phyloP scores from a whole-genome alignment of 2,797 vertebrate species.

The Macropodus opercularis region DNA sequence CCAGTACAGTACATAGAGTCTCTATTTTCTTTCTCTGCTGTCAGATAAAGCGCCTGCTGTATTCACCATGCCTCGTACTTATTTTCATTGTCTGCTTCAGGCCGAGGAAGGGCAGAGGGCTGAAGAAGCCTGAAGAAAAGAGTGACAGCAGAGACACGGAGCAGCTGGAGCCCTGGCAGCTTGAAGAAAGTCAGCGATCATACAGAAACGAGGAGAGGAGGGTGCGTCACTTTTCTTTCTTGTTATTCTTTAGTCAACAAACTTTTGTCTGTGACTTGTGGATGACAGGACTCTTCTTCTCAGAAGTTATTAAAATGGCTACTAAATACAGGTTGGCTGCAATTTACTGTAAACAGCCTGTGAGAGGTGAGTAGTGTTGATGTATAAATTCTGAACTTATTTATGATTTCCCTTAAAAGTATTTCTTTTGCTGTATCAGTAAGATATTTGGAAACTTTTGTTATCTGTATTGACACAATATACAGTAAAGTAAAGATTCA shows the following conservation, averaged over 20 bases:
- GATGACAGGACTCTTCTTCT: constrained; percentile 2
- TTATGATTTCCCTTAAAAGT: background rate
- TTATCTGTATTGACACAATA: background rate
- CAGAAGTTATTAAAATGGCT: background rate
- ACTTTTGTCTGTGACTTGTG: background rate
- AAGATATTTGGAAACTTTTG: background rate
- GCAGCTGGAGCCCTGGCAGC: constrained; percentile 70
- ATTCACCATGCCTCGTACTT: background rate
- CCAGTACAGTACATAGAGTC: background rate
- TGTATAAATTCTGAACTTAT: background rate
- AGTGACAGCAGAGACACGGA: constrained; percentile 63
- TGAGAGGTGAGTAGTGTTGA: background rate
- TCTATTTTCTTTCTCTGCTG: too few species aligned
- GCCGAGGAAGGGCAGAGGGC: constrained; percentile 80
- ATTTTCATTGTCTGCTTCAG: constrained; percentile 68
- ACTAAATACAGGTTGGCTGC: background rate
- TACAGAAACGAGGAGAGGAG: constrained; percentile 77
- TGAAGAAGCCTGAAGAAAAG: constrained; percentile 83
- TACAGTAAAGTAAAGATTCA: background rate
- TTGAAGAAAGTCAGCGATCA: constrained; percentile 77
- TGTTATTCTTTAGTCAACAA: constrained; percentile 11
- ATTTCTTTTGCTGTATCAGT: background rate
- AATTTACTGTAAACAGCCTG: too few species aligned
- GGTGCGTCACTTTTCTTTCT: constrained; percentile 70
- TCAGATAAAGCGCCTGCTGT: background rate